Percentiles rank a stretch among this genome's conserved stretches.
Conservation (phyloP, 2,797 vertebrate genomes). For the Melanotaenia nigrans region DNA sequence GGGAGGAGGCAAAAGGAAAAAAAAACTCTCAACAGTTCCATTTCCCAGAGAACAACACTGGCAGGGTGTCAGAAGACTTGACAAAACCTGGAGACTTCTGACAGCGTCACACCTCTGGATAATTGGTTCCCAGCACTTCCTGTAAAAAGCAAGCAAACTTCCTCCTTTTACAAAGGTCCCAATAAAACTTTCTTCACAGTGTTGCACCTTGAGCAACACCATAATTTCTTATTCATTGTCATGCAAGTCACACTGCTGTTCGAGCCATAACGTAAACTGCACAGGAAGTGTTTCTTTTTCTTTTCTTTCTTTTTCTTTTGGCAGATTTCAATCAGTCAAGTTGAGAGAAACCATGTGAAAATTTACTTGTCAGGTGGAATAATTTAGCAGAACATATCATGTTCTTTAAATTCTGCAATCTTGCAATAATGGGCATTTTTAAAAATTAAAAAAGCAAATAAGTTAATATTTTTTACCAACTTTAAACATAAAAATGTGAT, state of each 20-base stretch:
- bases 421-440: background rate
- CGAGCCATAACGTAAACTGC: slow-evolving; percentile 53
- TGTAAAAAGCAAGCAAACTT: slow-evolving; percentile 76
- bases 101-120: slow-evolving; percentile 77
- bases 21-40: slow-evolving; percentile 69
- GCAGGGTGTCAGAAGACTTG: slow-evolving; percentile 82
- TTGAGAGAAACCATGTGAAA: slow-evolving; percentile 15
- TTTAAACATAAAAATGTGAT: background rate
- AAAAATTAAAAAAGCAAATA: background rate
- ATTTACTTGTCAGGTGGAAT: background rate
- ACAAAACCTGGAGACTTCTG: slow-evolving; percentile 82
- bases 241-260: slow-evolving; percentile 48
- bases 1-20: slow-evolving; percentile 14
- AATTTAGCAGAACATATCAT: background rate
- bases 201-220: slow-evolving; percentile 74
- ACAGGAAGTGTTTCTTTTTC: slow-evolving; percentile 61
- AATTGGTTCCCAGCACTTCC: slow-evolving; percentile 80
- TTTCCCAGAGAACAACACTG: slow-evolving; percentile 80
- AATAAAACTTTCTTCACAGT: slow-evolving; percentile 77
- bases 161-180: slow-evolving; percentile 68
- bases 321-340: slow-evolving; percentile 50
- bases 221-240: slow-evolving; percentile 53
- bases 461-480: background rate
- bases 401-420: background rate
- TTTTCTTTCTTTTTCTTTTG: slow-evolving; percentile 3